Conservation (phyloP, 2,888 invertebrate species). For the Tenthredo distinguenda region DNA sequence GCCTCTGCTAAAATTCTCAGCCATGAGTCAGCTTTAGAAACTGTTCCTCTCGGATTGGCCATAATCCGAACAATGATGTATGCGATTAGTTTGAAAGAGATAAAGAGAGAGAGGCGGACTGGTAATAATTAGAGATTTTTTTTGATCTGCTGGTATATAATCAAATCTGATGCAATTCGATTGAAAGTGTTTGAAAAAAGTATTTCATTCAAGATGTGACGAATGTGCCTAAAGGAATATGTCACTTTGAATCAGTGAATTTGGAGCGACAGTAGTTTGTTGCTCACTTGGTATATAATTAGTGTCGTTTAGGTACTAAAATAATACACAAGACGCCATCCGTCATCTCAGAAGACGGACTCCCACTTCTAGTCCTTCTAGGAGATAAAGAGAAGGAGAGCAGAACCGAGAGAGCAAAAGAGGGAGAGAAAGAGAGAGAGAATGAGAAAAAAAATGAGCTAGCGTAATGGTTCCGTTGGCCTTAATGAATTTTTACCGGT, state of each 20-base stretch:
- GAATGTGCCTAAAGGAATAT: neutral
- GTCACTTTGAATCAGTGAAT: conserved; percentile 33
- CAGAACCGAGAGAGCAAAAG: neutral
- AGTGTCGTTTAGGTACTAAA: conserved; percentile 55
- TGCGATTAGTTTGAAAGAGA: neutral
- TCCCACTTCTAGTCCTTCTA: conserved; percentile 51
- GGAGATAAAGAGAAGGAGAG: conserved; percentile 36
- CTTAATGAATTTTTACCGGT: conserved; percentile 60
- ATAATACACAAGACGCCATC: conserved; percentile 53
- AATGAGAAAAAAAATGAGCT: conserved; percentile 47
- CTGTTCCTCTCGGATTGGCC: too few species aligned
- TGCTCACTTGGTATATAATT: conserved; percentile 56
- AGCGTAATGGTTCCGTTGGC: conserved; percentile 53
- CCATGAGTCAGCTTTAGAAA: conserved; percentile 3
- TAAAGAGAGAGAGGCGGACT: neutral
- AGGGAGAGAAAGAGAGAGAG: conserved; percentile 30
- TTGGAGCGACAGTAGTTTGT: conserved; percentile 17
- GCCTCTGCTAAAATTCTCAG: neutral
- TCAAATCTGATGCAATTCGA: conserved; percentile 11
- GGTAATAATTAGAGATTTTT: neutral
- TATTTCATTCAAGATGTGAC: conserved; percentile 13
- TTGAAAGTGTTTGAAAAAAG: conserved; percentile 12
- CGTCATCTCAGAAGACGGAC: conserved; percentile 51
- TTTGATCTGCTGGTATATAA: neutral
- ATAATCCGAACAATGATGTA: too few species aligned